phyloP scores from a whole-genome alignment of 1,140 invertebrate species.

The Rhynchophorus ferrugineus region DNA sequence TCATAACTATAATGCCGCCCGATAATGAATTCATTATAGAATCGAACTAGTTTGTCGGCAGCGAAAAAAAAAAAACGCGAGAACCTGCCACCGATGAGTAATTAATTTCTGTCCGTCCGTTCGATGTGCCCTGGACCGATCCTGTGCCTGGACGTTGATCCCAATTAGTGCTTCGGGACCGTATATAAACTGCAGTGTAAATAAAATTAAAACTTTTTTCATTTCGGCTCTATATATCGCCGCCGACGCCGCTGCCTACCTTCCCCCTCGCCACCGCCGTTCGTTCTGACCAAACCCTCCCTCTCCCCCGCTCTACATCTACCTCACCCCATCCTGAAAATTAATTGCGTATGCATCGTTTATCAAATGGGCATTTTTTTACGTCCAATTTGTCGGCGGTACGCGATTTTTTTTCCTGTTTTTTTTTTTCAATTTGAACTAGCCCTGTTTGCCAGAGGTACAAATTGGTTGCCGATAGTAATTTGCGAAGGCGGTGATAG shows the following conservation, averaged over 20 bases:
- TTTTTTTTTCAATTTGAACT: conserved; percentile 19
- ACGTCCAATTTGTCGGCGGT: conserved; percentile 15
- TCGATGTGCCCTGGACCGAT: neutral
- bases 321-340: conserved; percentile 13
- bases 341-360: conserved; percentile 23
- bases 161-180: conserved; percentile 14
- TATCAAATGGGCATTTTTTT: conserved; percentile 21
- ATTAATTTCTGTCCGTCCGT: neutral
- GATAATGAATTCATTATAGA: too few species aligned
- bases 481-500: conserved; percentile 7
- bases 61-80: neutral
- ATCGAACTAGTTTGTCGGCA: too few species aligned
- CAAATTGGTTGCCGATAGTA: conserved; percentile 20
- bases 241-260: too few species aligned
- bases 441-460: conserved; percentile 18
- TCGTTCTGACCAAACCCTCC: too few species aligned
- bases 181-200: conserved; percentile 20
- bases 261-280: too few species aligned
- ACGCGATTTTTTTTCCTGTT: neutral
- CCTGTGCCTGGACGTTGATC: conserved; percentile 1
- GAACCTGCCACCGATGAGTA: neutral
- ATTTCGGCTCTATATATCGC: too few species aligned
- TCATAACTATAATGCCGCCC: too few species aligned
- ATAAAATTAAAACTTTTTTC: conserved; percentile 25
- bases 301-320: too few species aligned